Percentiles rank a stretch among this genome's conserved stretches.
Evolutionary conservation across 2,797 vertebrate species (phyloP).

Genomic region (Rhadinocentrus ornatus): DNA sequence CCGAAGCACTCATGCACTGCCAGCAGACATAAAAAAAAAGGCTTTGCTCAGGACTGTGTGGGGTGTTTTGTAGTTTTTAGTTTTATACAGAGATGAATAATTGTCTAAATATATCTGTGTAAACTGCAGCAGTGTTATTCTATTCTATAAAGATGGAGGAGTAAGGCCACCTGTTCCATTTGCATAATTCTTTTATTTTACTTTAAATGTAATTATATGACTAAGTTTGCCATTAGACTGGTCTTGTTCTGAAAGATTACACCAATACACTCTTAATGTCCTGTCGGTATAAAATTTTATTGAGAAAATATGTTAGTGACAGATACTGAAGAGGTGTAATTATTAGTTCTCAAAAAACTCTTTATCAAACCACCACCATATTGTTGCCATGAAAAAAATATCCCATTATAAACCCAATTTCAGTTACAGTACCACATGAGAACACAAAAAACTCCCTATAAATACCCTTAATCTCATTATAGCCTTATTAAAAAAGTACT

Average conservation of each 20-base stretch:
- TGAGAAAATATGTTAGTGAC: no score
- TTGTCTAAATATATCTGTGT: constrained; percentile 31
- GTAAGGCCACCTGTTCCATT: background rate
- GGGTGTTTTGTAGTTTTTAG: constrained; percentile 8
- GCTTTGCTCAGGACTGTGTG: constrained; percentile 7
- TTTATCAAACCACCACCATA: constrained; percentile 3
- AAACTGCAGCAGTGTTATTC: background rate
- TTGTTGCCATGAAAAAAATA: constrained; percentile 1
- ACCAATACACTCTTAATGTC: background rate
- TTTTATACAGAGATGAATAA: constrained; percentile 35
- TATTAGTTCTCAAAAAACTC: no score
- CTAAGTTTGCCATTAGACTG: background rate
- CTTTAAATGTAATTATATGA: background rate
- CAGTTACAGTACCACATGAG: no score
- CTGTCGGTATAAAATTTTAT: no score
- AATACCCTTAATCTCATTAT: no score
- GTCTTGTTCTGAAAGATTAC: constrained; percentile 4
- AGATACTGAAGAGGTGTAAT: no score
- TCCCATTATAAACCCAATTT: background rate
- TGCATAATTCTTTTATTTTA: background rate
- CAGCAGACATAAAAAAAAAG: constrained; percentile 36
- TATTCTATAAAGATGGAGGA: constrained; percentile 3
- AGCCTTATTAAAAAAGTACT: background rate
- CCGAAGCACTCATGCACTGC: constrained; percentile 35
- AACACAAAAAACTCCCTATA: no score